Evolutionary conservation across 2,888 invertebrate genomes (phyloP).

Genomic region (Zygaena filipendulae): DNA sequence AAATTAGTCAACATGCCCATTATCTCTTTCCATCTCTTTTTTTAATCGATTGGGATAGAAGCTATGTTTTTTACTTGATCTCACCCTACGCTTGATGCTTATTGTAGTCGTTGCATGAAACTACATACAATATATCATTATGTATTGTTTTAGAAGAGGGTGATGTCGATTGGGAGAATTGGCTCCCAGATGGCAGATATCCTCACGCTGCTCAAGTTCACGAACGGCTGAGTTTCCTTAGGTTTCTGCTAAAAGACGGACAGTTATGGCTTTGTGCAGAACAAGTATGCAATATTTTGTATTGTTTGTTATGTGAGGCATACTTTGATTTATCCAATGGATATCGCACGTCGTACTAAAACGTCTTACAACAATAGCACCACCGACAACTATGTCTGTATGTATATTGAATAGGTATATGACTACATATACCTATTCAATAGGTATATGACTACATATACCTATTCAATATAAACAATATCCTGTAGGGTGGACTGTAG

Average conservation of each 20-base stretch:
- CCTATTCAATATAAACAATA: no score
- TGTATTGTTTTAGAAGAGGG: conserved; percentile 69
- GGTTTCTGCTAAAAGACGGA: conserved; percentile 94
- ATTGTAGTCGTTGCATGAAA: no score
- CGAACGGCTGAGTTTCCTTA: conserved; percentile 91
- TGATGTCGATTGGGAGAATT: conserved; percentile 80
- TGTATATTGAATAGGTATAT: conserved; percentile 6
- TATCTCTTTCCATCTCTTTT: no score
- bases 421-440: no score
- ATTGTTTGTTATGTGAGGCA: conserved; percentile 9
- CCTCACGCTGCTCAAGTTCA: conserved; percentile 93
- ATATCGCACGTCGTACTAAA: no score
- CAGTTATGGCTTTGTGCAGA: conserved; percentile 97
- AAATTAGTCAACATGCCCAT: no score
- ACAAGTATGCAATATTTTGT: conserved; percentile 61
- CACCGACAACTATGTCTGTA: no score
- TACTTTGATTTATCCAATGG: conserved; percentile 4
- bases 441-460: no score
- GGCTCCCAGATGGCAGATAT: conserved; percentile 88
- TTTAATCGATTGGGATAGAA: no score
- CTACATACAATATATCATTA: not conserved
- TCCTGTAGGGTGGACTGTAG: no score
- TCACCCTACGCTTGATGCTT: no score
- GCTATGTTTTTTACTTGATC: no score
- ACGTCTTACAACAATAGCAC: not conserved